Evolutionary conservation across 2,888 invertebrate genomes (phyloP).

Genomic region (Amphiduros pacificus): DNA sequence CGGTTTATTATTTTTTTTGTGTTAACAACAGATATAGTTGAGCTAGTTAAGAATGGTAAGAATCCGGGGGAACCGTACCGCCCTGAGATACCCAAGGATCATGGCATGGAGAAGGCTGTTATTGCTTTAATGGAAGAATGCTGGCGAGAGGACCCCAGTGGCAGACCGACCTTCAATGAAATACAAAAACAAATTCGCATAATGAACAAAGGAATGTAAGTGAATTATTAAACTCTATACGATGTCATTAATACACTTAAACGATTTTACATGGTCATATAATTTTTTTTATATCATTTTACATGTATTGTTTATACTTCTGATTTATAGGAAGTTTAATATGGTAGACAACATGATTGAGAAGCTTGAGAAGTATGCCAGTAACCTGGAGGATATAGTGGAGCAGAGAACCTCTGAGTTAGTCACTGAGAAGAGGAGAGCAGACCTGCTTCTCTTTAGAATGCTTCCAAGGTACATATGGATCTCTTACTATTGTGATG

Average conservation of each 20-base stretch:
- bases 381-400: constrained; percentile 16
- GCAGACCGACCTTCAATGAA: neutral
- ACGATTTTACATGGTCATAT: neutral
- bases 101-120: neutral
- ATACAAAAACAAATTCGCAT: neutral
- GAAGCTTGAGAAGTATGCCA: constrained; percentile 13
- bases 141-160: neutral
- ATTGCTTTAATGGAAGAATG: neutral
- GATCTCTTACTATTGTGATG: no score
- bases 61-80: neutral
- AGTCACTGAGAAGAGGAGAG: constrained; percentile 14
- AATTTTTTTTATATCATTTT: neutral
- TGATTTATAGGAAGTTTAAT: constrained; percentile 9
- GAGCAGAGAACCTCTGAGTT: constrained; percentile 4
- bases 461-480: constrained; percentile 13
- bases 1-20: no score
- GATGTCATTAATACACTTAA: neutral
- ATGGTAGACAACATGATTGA: constrained; percentile 11
- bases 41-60: no score
- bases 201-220: neutral
- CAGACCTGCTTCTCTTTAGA: constrained; percentile 13
- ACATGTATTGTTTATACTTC: neutral
- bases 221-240: neutral
- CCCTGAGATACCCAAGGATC: neutral
- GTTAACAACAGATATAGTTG: no score